Evolutionary conservation across 2,113 vertebrate genomes (phyloP).

Genomic region (Erythrolamprus reginae): DNA sequence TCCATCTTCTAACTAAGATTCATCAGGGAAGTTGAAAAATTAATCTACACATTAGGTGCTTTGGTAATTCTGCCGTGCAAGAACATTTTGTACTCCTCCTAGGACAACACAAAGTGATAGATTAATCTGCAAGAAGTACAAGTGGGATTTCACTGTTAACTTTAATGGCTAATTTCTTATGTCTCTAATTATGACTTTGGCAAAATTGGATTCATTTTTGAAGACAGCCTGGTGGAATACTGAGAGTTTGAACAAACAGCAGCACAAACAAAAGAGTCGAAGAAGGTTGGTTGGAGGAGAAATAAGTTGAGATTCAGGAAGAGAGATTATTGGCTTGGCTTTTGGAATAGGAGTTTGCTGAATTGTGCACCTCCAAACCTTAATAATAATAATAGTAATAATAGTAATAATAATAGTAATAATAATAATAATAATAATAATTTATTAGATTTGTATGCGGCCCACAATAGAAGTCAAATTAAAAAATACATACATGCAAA

Average conservation of each 20-base stretch:
- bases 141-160: conserved; percentile 28
- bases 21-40: conserved; percentile 9
- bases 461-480: no score
- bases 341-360: background rate
- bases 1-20: conserved; percentile 23
- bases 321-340: background rate
- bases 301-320: background rate
- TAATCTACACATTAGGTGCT: conserved; percentile 21
- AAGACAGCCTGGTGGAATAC: background rate
- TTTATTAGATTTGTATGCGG: no score
- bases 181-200: conserved; percentile 20
- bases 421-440: no score
- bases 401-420: no score
- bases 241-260: background rate
- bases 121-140: conserved; percentile 16
- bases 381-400: no score
- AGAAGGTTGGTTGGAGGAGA: background rate
- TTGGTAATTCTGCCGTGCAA: background rate
- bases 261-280: background rate
- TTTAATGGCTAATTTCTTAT: conserved; percentile 31
- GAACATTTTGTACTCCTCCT: conserved; percentile 22
- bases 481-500: no score
- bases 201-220: conserved; percentile 18
- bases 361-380: background rate
- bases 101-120: conserved; percentile 30